Percentiles rank a stretch among this genome's conserved stretches.
Evolutionary conservation across 1,140 invertebrate species (phyloP).

Genomic region (Drosophila carrolli): DNA sequence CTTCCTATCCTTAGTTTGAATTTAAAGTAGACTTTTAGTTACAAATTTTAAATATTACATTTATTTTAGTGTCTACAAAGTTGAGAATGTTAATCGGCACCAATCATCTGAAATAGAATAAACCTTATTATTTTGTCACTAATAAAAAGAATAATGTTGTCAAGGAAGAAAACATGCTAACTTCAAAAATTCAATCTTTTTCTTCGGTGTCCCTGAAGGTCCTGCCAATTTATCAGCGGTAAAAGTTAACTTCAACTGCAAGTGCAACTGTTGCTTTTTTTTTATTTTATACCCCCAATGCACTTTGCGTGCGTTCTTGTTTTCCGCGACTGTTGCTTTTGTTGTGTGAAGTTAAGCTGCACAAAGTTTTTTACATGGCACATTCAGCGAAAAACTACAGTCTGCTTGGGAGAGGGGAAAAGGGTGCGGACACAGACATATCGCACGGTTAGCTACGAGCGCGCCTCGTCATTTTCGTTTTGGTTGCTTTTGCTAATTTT

Average conservation of each 20-base stretch:
- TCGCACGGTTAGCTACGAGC: conserved; percentile 32
- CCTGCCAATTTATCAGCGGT: conserved; percentile 20
- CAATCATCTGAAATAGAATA: no score
- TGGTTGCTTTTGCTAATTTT: conserved; percentile 77
- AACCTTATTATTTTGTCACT: no score
- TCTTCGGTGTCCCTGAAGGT: conserved; percentile 7
- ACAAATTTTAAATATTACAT: no score
- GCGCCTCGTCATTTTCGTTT: conserved; percentile 69
- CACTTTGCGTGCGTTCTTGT: conserved; percentile 22
- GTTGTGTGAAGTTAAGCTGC: conserved; percentile 55
- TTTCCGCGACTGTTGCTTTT: conserved; percentile 12
- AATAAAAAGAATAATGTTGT: not conserved
- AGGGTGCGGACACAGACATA: conserved; percentile 14
- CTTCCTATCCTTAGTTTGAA: no score
- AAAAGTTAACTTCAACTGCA: conserved; percentile 24
- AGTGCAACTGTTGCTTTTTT: conserved; percentile 11
- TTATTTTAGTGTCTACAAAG: no score
- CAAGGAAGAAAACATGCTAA: not conserved
- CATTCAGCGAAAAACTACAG: conserved; percentile 1
- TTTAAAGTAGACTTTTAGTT: no score
- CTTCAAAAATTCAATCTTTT: not conserved
- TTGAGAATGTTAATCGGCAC: no score
- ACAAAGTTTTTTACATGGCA: conserved; percentile 51
- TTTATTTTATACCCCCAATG: not conserved
- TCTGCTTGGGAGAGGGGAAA: not conserved